Evolutionary conservation across 1,140 invertebrate genomes (phyloP).

Genomic region (Propsilocerus akamusi): DNA sequence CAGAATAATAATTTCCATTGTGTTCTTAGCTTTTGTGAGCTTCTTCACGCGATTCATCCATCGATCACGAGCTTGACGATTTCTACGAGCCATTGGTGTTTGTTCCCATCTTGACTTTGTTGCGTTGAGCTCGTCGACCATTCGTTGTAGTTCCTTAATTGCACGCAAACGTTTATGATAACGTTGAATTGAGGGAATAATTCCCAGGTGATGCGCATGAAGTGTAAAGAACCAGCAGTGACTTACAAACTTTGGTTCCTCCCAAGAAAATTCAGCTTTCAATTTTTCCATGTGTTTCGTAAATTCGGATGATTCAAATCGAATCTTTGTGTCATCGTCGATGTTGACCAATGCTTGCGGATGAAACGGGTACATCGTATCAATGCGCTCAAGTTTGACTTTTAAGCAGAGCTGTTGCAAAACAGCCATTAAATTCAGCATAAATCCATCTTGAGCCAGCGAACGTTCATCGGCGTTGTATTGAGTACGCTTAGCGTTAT

Average conservation of each 20-base stretch:
- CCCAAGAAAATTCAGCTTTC: conserved; percentile 26
- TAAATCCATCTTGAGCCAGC: conserved; percentile 81
- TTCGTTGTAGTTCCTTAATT: conserved; percentile 75
- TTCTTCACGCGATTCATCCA: conserved; percentile 70
- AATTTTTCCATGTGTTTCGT: conserved; percentile 50
- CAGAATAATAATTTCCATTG: conserved; percentile 56
- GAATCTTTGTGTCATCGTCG: conserved; percentile 69
- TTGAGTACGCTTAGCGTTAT: conserved; percentile 77
- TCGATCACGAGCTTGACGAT: conserved; percentile 64
- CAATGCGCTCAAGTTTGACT: conserved; percentile 68
- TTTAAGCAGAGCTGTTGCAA: conserved; percentile 74
- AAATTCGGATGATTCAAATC: conserved; percentile 60
- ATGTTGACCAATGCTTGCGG: conserved; percentile 56
- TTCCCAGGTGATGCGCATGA: conserved; percentile 78
- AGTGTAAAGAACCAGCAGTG: conserved; percentile 94
- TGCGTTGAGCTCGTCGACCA: conserved; percentile 70
- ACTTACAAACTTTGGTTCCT: conserved; percentile 78
- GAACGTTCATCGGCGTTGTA: conserved; percentile 71
- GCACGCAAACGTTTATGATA: conserved; percentile 67
- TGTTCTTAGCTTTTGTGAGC: conserved; percentile 30
- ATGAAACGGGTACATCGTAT: conserved; percentile 74
- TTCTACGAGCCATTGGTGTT: conserved; percentile 48
- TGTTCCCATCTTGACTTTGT: conserved; percentile 70
- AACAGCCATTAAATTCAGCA: conserved; percentile 82
- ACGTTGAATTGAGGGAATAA: conserved; percentile 72